These are phyloP conservation scores for Pristionchus entomophagus DNA, from an alignment of 2,888 invertebrate genomes.

Conservation along the genomic window DNA sequence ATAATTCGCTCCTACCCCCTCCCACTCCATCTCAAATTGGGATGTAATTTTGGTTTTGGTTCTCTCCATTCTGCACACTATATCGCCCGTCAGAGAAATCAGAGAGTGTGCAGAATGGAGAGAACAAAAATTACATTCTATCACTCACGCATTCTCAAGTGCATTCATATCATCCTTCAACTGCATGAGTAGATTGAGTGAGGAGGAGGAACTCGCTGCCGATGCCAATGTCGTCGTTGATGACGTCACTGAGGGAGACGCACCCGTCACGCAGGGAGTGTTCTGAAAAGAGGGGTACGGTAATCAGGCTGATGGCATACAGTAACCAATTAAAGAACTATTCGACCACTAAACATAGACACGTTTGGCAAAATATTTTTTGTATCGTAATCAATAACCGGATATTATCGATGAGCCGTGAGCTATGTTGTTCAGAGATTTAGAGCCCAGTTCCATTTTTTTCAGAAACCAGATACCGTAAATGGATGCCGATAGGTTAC, in stretches of 20 bases:
- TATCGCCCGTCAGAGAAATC: too few species aligned
- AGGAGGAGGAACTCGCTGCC: neutral
- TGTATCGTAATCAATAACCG: too few species aligned
- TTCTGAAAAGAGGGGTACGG: neutral
- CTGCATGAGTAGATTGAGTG: conserved; percentile 33
- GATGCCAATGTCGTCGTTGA: neutral
- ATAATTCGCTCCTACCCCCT: too few species aligned
- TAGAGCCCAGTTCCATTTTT: neutral
- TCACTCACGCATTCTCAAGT: neutral
- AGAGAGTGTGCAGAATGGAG: too few species aligned
- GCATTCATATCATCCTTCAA: conserved; percentile 22
- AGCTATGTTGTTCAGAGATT: too few species aligned
- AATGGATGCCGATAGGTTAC: neutral
- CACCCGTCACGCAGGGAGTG: neutral
- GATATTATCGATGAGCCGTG: too few species aligned
- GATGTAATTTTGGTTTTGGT: too few species aligned
- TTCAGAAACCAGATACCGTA: neutral
- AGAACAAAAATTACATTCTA: neutral
- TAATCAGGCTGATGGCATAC: neutral
- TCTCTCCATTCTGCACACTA: too few species aligned
- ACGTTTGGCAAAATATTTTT: too few species aligned
- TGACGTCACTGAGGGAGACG: neutral
- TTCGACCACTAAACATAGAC: neutral
- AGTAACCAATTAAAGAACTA: neutral
- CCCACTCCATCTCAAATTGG: too few species aligned